A percentile compares a stretch with the other conserved stretches of the same genome.
Conservation (phyloP, 2,113 vertebrate species). For the Channa argus region DNA sequence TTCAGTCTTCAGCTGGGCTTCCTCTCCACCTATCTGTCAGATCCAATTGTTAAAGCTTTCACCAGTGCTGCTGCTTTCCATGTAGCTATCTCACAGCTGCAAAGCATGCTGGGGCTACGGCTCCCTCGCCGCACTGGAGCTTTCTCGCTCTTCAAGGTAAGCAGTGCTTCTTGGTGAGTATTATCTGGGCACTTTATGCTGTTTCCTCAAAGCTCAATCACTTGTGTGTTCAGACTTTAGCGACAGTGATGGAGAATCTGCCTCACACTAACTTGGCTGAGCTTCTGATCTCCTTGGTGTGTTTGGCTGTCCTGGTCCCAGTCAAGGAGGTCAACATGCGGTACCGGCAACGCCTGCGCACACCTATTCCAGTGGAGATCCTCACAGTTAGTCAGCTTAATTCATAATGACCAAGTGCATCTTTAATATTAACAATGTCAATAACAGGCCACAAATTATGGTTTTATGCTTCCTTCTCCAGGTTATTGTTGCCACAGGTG, state of each 20-base stretch:
- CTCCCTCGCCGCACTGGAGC: conserved; percentile 88
- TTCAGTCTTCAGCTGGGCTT: conserved; percentile 90
- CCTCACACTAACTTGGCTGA: conserved; percentile 87
- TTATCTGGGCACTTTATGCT: neutral
- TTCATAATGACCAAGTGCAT: neutral
- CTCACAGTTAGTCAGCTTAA: conserved; percentile 82
- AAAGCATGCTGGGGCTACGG: conserved; percentile 90
- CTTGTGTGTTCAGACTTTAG: conserved; percentile 85
- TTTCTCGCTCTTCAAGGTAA: conserved; percentile 91
- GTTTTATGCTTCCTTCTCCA: conserved; percentile 55
- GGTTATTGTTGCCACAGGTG: conserved; percentile 89
- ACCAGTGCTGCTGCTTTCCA: conserved; percentile 92
- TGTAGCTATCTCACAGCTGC: conserved; percentile 91
- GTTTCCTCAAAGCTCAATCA: neutral
- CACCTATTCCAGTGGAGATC: conserved; percentile 92
- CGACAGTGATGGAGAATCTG: conserved; percentile 86
- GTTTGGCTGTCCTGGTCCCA: conserved; percentile 87
- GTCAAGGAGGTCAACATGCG: conserved; percentile 91
- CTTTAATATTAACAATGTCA: neutral
- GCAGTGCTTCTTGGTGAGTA: neutral
- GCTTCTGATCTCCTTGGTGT: conserved; percentile 88
- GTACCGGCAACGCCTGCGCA: conserved; percentile 85
- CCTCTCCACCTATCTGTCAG: conserved; percentile 91
- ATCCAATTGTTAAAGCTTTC: conserved; percentile 93
- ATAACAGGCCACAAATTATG: neutral